Base-by-base conservation (phyloP, 2,888 invertebrate genomes). In the Rosalia funebris region DNA sequence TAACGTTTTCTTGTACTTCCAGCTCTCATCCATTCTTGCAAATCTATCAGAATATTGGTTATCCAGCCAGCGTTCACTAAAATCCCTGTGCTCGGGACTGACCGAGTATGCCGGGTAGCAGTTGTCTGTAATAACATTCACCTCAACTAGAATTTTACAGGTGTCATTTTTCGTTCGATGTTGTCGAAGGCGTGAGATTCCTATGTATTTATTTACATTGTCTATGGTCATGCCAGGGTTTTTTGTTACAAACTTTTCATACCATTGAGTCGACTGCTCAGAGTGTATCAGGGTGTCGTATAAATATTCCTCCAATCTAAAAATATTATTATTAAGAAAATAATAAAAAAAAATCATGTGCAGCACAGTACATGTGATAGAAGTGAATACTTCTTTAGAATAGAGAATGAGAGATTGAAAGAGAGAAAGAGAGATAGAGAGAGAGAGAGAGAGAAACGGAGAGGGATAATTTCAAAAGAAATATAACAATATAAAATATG, bases 211-310 rank as follows among this genome's bases (percentile, higher is more conserved):
- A 37, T 74, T 77, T 3, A 62, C 57, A 20, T 70, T 69, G 61
- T 77, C 77, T 2, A 68, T 65, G 11, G 71, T 73, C 62, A 73
- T 63, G 15, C 77, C 77, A 10, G 73, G 66, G 31, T 68, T 63
- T 0, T 63, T 48, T 10, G 63, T 57, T 5, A 68, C 32, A 45
- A 60, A 75, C 25, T 62, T 69, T 10, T 68, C 73, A 46, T 77
- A 77, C 75, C 75, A 78, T 12, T 62, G 62, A 1, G 37, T 54
- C 1, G 72, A 66, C 42, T 77, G 77, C 34, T 73, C 41, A 5
- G 69, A 60, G 1, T 61, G 63, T 12, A 76, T 62, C 0, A 76
- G 52, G 4, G 70, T 70, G 1, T 60, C 17, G 14, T 62, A 45
- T 12, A 74, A 34, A 48, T 71, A 75, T 3, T 54, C 47, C 46